These are phyloP conservation scores for Tiliqua scincoides DNA, from an alignment of 2,113 vertebrate species.

Conservation along the genomic window DNA sequence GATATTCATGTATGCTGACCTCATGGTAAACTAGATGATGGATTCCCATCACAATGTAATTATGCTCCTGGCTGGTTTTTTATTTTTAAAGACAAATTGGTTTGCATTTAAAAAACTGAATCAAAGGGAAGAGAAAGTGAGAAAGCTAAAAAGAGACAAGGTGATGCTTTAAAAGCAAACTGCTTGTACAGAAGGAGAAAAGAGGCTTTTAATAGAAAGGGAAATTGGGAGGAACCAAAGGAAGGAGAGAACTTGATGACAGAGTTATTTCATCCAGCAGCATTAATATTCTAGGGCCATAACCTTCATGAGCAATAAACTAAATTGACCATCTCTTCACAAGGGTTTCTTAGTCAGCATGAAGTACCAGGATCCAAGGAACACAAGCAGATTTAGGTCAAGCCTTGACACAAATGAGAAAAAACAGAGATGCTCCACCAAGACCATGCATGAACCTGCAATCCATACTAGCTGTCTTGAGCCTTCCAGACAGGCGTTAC, in stretches of 20 bases:
- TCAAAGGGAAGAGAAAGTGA: neutral
- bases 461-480: neutral
- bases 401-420: neutral
- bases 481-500: neutral
- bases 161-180: neutral
- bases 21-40: neutral
- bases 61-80: no score
- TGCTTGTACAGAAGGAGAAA: neutral
- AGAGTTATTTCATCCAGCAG: neutral
- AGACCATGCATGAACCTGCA: neutral
- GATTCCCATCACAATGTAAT: neutral
- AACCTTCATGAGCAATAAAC: neutral
- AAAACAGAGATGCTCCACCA: neutral
- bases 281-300: neutral
- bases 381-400: neutral
- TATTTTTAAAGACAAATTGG: no score
- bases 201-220: neutral
- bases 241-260: neutral
- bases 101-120: neutral
- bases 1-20: neutral
- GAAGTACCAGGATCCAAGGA: rapidly evolving
- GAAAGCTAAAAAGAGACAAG: neutral
- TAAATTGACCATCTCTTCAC: rapidly evolving
- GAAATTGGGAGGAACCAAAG: neutral
- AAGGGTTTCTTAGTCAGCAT: neutral